These are phyloP conservation scores for Morpho deidamia DNA, from an alignment of 2,888 invertebrate genomes.

Conservation along the genomic window DNA sequence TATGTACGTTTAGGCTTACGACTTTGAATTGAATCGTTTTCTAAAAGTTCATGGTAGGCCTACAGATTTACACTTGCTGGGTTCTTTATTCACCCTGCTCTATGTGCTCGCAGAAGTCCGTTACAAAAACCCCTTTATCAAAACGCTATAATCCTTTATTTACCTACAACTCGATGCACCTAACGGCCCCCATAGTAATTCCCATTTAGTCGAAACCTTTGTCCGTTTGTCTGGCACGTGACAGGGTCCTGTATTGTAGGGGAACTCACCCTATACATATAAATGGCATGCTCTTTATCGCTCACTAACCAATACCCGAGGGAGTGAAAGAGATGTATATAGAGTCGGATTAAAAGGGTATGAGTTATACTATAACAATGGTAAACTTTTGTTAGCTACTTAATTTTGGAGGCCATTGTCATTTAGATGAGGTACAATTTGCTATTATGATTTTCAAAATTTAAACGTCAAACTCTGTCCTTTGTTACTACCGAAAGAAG, in stretches of 20 bases:
- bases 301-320: neutral
- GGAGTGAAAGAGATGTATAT: conserved; percentile 11
- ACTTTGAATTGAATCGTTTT: too few relatives aligned
- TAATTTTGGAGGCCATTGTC: conserved; percentile 18
- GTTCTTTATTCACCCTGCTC: too few relatives aligned
- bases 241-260: conserved; percentile 56
- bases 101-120: conserved; percentile 1
- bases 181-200: conserved; percentile 24
- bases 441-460: conserved; percentile 5
- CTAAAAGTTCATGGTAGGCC: too few relatives aligned
- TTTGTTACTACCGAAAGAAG: too few relatives aligned
- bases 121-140: conserved; percentile 7
- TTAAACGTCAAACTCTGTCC: too few relatives aligned
- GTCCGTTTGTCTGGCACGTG: conserved; percentile 59
- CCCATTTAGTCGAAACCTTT: conserved; percentile 36
- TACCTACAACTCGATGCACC: conserved; percentile 20
- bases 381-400: conserved; percentile 21
- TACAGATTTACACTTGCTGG: too few relatives aligned
- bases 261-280: conserved; percentile 46
- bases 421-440: conserved; percentile 16
- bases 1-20: too few relatives aligned
- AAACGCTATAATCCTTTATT: conserved; percentile 12
- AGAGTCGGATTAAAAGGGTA: conserved; percentile 17
- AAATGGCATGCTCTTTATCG: neutral
- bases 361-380: conserved; percentile 9